These are phyloP conservation scores for Proteles cristata DNA, from an alignment of 2,113 vertebrate species.

Conservation along the genomic window DNA sequence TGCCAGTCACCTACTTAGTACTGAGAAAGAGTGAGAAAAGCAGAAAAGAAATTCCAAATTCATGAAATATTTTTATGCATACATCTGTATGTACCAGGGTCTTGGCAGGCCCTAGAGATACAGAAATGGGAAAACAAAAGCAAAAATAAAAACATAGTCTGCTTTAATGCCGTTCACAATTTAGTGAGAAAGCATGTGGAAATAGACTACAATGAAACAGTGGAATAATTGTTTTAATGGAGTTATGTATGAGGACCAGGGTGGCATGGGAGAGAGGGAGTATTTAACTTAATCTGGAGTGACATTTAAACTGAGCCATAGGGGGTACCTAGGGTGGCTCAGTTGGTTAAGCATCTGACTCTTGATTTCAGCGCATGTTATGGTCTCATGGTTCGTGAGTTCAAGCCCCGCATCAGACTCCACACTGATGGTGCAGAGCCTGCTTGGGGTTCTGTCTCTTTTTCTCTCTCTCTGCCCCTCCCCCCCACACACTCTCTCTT, in stretches of 20 bases:
- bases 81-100: neutral
- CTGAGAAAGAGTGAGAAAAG: conserved; percentile 24
- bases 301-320: neutral
- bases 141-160: neutral
- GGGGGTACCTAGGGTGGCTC: too few species aligned
- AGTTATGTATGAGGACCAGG: neutral
- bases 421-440: too few species aligned
- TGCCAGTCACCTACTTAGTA: neutral
- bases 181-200: neutral
- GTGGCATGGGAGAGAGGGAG: neutral
- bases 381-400: too few species aligned
- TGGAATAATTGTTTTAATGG: neutral
- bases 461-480: too few species aligned
- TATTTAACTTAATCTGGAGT: neutral
- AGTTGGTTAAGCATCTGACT: too few species aligned
- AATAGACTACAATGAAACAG: neutral
- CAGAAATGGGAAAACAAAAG: neutral
- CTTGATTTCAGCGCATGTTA: too few species aligned
- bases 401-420: too few species aligned
- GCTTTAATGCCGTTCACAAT: neutral
- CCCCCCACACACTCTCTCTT: too few species aligned
- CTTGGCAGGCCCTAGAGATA: neutral
- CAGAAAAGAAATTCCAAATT: neutral
- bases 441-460: too few species aligned
- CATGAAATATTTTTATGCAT: neutral